Evolutionary conservation across 2,888 invertebrate species (phyloP).

Genomic region (Stegana nigrithorax): DNA sequence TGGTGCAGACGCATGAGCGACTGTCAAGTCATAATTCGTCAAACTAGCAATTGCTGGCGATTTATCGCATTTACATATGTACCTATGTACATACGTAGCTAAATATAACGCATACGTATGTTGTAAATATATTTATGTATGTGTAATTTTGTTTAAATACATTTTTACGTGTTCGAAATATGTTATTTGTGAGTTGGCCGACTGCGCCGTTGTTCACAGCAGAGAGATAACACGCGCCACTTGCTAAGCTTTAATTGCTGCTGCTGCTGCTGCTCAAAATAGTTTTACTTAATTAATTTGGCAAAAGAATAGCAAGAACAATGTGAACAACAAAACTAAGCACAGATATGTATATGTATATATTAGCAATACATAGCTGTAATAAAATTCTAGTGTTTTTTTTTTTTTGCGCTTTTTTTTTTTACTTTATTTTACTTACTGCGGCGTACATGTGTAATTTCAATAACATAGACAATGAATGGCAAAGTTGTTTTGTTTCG

Average conservation of each 20-base stretch:
- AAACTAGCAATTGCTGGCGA: neutral
- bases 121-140: neutral
- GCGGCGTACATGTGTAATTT: too few relatives aligned
- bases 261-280: constrained; percentile 1
- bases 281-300: constrained; percentile 9
- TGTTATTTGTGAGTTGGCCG: too few relatives aligned
- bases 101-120: neutral
- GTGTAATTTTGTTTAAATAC: too few relatives aligned
- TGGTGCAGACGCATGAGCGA: neutral
- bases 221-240: constrained; percentile 4
- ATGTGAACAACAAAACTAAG: constrained; percentile 25
- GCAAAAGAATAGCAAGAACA: neutral
- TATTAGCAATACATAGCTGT: too few relatives aligned
- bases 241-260: constrained; percentile 1
- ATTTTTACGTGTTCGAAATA: too few relatives aligned
- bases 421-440: too few relatives aligned
- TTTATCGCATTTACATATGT: neutral
- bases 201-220: too few relatives aligned
- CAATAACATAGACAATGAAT: too few relatives aligned
- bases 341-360: too few relatives aligned
- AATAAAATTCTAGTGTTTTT: too few relatives aligned
- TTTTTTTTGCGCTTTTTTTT: too few relatives aligned
- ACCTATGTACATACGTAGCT: neutral
- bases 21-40: constrained; percentile 13
- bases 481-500: too few relatives aligned